Evolutionary conservation across 2,113 vertebrate species (phyloP).

Genomic region (Pteruthius melanotis): DNA sequence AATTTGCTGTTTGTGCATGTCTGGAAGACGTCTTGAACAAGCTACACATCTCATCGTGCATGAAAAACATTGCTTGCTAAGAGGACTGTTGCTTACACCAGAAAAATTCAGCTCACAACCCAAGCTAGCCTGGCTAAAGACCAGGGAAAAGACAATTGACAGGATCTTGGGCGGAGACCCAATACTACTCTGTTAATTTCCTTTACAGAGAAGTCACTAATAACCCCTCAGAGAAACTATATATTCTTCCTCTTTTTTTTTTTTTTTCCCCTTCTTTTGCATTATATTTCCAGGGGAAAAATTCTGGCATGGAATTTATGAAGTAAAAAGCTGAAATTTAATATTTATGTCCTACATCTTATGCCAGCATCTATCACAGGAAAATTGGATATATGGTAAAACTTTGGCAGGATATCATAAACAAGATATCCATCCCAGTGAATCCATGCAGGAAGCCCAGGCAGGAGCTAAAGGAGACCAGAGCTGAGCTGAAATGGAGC

Average conservation of each 20-base stretch:
- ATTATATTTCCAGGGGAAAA: not conserved
- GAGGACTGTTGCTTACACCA: not conserved
- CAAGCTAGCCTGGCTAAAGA: not conserved
- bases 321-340: not conserved
- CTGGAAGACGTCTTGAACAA: not conserved
- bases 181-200: not conserved
- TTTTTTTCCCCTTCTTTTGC: not conserved
- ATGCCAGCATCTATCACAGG: not conserved
- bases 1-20: not conserved
- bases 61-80: not conserved
- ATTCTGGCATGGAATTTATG: not conserved
- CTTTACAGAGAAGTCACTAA: not conserved
- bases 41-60: rapidly evolving
- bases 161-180: not conserved
- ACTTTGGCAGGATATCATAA: not conserved
- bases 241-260: rapidly evolving
- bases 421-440: not conserved
- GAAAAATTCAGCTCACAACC: not conserved
- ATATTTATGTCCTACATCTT: not conserved
- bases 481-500: not conserved
- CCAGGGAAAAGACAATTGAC: not conserved
- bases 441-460: not conserved
- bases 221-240: not conserved
- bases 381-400: not conserved
- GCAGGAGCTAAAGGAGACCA: not conserved